Conservation (phyloP, 2,888 invertebrate species). For the Cremastinae sp. region DNA sequence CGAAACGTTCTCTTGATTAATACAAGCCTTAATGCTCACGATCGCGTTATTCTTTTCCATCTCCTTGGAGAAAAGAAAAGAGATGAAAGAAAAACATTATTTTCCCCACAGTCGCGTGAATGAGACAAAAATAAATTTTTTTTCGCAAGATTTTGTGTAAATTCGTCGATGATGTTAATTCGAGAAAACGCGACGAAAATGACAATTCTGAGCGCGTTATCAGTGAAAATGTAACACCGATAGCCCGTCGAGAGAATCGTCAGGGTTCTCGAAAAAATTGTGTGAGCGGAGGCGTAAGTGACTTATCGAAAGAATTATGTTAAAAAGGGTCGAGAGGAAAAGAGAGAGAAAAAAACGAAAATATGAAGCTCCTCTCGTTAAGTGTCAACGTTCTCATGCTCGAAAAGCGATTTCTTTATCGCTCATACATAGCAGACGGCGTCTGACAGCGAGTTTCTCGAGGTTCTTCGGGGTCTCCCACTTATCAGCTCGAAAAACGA, state of each 20-base stretch:
- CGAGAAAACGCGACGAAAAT: too few species aligned
- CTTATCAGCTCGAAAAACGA: slow-evolving; percentile 32
- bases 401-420: slow-evolving; percentile 34
- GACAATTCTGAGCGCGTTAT: slow-evolving; percentile 6
- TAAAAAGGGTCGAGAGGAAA: slow-evolving; percentile 2
- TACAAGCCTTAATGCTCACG: slow-evolving; percentile 77
- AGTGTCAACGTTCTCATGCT: slow-evolving; percentile 35
- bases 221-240: slow-evolving; percentile 7
- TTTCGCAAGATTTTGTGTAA: too few species aligned
- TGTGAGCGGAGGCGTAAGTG: not conserved
- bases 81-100: too few species aligned
- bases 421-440: slow-evolving; percentile 31
- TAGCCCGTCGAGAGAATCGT: slow-evolving; percentile 3
- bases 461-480: slow-evolving; percentile 18
- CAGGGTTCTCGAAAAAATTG: too few species aligned
- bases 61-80: too few species aligned
- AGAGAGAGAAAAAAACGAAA: slow-evolving; percentile 5
- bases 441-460: slow-evolving; percentile 31
- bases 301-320: not conserved
- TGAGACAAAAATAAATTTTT: too few species aligned
- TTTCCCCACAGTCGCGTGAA: too few species aligned
- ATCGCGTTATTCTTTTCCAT: slow-evolving; percentile 6
- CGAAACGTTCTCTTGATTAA: slow-evolving; percentile 74
- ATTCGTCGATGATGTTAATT: too few species aligned
- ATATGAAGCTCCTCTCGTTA: slow-evolving; percentile 6